Evolutionary conservation across 2,888 invertebrate genomes (phyloP), one percentile per base, ranked within the genome.

Genomic region (Aporophyla nigra): DNA sequence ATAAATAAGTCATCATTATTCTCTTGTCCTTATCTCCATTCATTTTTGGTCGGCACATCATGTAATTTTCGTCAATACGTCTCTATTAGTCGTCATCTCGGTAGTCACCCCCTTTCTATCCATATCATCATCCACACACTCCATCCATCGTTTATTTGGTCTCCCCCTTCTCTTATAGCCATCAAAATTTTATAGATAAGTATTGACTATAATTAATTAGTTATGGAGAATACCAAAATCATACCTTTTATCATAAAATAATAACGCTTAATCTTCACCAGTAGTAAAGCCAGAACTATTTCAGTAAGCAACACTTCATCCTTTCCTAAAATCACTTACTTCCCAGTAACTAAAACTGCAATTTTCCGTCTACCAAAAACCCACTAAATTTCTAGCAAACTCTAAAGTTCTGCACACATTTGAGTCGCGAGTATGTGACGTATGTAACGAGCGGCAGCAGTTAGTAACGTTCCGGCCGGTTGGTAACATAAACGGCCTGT

Each of bases 401-500:
- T 69, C 10, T 21, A 51, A 65, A 53, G 7, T 56, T 62, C 51
- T 61, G 49, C 58, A 54, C 54, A 68, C 21, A 49, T 77, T 58
- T 27, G 46, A 66, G 58, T 5, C 51, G 24, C 61, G 67, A 56
- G 77, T n/a, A 67, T 53, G 51, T 79, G 78, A 62, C 56, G 58
- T 58, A 70, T 40, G 33, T 54, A 33, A 68, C 69, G 49, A 51
- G 54, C 27, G 21, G 58, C n/a, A 21, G 53, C 46, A 49, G 46
- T 71, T n/a, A 51, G 46, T 53, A 46, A 67, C 62, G 71, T 54
- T 46, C 40, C 56, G 56, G 49, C 24, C 33, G 59, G 65, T 16
- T 66, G 58, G 5, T 16, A 40, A 49, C 69, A 61, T 69, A 73
- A 84, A 70, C 69, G 81, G 14, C 27, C 71, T 63, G 62, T 9